These are phyloP conservation scores for Myotis brandtii DNA, from an alignment of 2,113 vertebrate species.

Conservation along the genomic window DNA sequence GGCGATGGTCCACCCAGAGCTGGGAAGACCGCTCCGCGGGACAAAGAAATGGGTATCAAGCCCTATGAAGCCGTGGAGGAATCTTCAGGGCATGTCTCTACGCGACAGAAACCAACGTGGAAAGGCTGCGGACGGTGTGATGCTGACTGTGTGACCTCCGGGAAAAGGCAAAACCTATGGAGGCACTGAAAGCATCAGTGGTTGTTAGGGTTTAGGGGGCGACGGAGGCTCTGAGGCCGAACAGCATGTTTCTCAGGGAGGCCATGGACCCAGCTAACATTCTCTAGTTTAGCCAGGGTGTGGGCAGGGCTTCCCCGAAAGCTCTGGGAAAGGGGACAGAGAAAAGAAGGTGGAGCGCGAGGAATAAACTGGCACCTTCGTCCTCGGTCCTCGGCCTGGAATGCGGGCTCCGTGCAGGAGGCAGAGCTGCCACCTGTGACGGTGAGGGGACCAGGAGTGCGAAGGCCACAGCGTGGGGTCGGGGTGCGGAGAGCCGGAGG, in stretches of 20 bases:
- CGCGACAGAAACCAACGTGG: background rate
- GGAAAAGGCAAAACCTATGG: background rate
- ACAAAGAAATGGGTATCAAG: background rate
- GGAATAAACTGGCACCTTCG: background rate
- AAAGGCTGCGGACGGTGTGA: background rate
- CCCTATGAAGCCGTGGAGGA: background rate
- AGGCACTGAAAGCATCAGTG: background rate
- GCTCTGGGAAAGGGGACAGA: background rate
- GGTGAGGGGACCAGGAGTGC: accelerated
- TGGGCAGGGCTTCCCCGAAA: background rate
- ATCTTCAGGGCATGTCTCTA: background rate
- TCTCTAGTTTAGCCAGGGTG: background rate
- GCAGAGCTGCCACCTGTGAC: background rate
- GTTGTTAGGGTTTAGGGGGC: background rate
- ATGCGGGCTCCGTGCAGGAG: background rate
- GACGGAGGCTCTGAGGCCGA: background rate
- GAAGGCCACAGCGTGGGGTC: background rate
- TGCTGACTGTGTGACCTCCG: background rate
- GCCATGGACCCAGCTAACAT: background rate
- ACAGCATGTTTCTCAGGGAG: background rate
- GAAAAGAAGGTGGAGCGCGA: no score
- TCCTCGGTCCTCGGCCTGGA: background rate
- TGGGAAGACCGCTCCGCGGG: no score
- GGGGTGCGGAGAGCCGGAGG: background rate
- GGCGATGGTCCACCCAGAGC: background rate